Evolutionary conservation across 2,797 vertebrate species (phyloP).

Genomic region (Prunella strophiata): DNA sequence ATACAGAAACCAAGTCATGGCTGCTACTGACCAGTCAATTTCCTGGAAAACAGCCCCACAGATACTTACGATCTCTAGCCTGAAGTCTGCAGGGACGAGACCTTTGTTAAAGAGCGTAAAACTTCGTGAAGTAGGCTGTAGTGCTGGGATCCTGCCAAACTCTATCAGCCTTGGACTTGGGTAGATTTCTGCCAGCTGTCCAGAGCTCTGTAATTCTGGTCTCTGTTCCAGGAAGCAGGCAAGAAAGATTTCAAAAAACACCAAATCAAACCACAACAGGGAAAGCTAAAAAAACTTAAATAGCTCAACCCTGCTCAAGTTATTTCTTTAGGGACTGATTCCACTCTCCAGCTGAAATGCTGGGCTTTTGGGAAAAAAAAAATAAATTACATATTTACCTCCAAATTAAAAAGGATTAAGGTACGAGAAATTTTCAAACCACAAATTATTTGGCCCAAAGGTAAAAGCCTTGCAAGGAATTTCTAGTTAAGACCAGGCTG

Average conservation of each 20-base stretch:
- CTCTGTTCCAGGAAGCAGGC: constrained; percentile 68
- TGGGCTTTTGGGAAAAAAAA: neutral
- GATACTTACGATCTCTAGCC: constrained; percentile 78
- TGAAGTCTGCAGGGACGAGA: constrained; percentile 80
- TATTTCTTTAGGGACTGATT: neutral
- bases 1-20: neutral
- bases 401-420: neutral
- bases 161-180: constrained; percentile 69
- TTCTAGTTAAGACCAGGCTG: neutral
- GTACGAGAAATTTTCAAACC: neutral
- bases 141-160: constrained; percentile 83
- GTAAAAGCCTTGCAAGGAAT: neutral
- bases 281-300: neutral
- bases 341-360: neutral
- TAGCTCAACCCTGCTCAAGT: neutral
- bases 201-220: constrained; percentile 75
- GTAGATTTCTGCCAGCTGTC: constrained; percentile 72
- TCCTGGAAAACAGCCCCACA: neutral
- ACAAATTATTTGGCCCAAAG: neutral
- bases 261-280: neutral
- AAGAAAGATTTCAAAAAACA: neutral
- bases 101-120: constrained; percentile 83
- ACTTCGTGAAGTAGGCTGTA: constrained; percentile 74
- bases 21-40: neutral
- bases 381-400: neutral